Evolutionary conservation across 2,797 vertebrate genomes (phyloP), one percentile per base, ranked within the genome.

Genomic region (Choloepus didactylus): DNA sequence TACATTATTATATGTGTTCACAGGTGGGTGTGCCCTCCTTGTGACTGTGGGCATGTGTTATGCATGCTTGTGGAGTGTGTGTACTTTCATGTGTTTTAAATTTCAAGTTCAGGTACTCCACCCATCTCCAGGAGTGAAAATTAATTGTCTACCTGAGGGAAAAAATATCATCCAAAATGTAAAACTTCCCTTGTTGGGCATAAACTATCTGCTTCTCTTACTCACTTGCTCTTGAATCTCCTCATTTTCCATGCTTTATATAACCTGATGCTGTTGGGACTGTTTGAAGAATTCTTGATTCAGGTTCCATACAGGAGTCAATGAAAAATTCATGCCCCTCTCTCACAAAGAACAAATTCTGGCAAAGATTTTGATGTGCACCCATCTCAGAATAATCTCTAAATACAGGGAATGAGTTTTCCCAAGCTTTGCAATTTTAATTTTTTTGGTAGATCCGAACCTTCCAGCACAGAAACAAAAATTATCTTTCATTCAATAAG

Each of bases 311-410:
- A 93, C 82, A 77, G 62, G 0, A 84, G 25, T 62, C 21, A n/a
- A 81, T 96, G 23, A 85, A 96, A 97, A 94, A 97, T 59, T 72
- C 60, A 69, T 95, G n/a, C 19, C 11, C 12, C 15, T 35, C 56
- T 92, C 66, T 97, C 92, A 67, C 69, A 92, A 93, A 97, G 41
- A 41, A 62, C 29, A 31, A 81, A 96, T 97, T 96, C 49, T 44
- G 46, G 29, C 25, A 89, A 97, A 87, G 51, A 88, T 25, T 66
- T 87, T 27, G 4, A 95, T 31, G 10, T 81, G 44, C 49, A 73
- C 79, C 82, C 93, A 81, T 59, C 35, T 87, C 16, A 3, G 46
- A 70, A 62, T 35, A 38, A 5, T 38, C 35, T 85, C 10, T 21
- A 59, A 87, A 46, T 54, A 59, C 12, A 76, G 21, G 44, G 35